Conservation (phyloP, 2,888 invertebrate genomes). For the Drosophila cracens region DNA sequence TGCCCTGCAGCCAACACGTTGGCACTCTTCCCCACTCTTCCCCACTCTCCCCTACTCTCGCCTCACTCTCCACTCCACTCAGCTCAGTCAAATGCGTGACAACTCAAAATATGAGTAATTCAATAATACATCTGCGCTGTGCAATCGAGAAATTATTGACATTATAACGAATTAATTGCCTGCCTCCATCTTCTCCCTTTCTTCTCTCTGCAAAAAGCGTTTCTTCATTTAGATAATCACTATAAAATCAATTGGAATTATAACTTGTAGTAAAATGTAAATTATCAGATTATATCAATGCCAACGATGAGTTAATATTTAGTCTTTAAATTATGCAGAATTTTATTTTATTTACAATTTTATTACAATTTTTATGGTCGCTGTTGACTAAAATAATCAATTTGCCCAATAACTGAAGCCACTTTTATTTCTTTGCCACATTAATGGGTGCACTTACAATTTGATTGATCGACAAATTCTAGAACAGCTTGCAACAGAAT, state of each 20-base stretch:
- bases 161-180: neutral
- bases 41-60: neutral
- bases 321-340: neutral
- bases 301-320: neutral
- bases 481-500: neutral
- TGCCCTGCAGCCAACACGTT: conserved; percentile 1
- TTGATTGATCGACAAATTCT: neutral
- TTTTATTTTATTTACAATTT: neutral
- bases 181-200: neutral
- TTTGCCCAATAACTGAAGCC: neutral
- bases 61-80: conserved; percentile 6
- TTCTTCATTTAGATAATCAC: neutral
- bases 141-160: conserved; percentile 21
- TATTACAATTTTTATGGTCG: neutral
- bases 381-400: neutral
- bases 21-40: neutral
- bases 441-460: neutral
- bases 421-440: neutral
- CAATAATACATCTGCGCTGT: conserved; percentile 31
- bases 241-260: neutral
- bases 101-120: conserved; percentile 40
- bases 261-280: neutral
- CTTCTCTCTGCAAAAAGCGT: neutral
- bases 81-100: conserved; percentile 36
- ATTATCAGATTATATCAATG: neutral